Base-by-base conservation (phyloP, 2,888 invertebrate genomes). In the Malthinus flaveolus region DNA sequence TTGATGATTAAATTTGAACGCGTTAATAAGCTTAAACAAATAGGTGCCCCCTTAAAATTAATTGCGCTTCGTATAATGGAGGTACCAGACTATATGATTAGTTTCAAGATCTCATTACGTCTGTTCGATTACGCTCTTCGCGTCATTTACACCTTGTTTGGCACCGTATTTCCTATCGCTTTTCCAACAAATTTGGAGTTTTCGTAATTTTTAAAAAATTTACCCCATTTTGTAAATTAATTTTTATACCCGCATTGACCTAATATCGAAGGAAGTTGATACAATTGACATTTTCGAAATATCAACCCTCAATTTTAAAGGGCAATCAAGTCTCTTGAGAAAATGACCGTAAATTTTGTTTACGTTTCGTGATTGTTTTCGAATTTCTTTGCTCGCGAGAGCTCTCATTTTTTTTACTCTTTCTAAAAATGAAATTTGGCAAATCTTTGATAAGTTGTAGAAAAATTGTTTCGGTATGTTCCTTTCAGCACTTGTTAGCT, bases 61-160 rank as follows among this genome's bases (percentile, higher is more conserved):
- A 39, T 48, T 46, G 33, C 48, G 49, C 58, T 53, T 52, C 10
- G 31, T 34, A 56, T 47, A 51, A 56, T 51, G 32, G 49, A 44
- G 42, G 58, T 35, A 49, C 49, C 58, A 53, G 58, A 49, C 54
- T 54, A 54, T 32, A 54, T 49, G 58, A 58, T 58, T 56, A 56
- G 47, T 56, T 59, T 54, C 54, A 39, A 59, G 59, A 54, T 59
- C 53, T 59, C 54, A 59, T 59, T 59, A 59, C 53, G 54, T 49
- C 54, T 48, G 46, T 58, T 59, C 54, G 59, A 59, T 59, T 59
- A 50, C 54, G 15, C 23, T 32, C 11, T 39, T 49, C 58, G 52
- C 44, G 49, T 57, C 51, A 52, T 57, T 57, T 52, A 52, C 52
- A 57, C 57, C 42, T 52, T 48, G 34, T 52, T 52, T 52, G 46